phyloP scores from a whole-genome alignment of 2,113 vertebrate genomes.

The Gnathonemus echidnorhynchus region DNA sequence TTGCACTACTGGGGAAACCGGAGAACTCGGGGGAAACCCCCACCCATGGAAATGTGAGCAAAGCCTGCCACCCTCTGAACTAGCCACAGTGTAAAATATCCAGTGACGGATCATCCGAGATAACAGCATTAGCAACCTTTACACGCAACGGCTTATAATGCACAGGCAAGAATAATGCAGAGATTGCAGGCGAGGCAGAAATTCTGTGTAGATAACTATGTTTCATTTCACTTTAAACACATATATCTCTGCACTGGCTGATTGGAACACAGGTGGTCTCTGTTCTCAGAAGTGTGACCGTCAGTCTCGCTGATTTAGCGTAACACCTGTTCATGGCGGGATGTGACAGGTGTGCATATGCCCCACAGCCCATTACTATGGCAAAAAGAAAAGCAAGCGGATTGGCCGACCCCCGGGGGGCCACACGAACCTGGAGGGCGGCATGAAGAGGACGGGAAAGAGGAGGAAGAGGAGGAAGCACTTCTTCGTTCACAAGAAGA shows the following conservation, averaged over 20 bases:
- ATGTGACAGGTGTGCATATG: constrained; percentile 26
- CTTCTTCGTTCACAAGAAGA: constrained; percentile 73
- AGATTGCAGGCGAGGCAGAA: background rate
- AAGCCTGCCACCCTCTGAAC: background rate
- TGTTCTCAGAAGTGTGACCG: background rate
- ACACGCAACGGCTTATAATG: background rate
- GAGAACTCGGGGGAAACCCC: background rate
- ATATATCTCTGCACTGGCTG: background rate
- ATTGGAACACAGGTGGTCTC: background rate
- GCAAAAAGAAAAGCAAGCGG: constrained; percentile 87
- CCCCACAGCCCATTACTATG: constrained; percentile 85
- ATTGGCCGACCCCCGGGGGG: constrained; percentile 85
- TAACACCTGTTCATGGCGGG: background rate
- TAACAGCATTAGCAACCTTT: background rate
- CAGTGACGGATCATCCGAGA: background rate
- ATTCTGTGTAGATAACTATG: background rate
- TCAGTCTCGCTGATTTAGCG: background rate
- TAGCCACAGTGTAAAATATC: background rate
- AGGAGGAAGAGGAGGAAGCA: constrained; percentile 70
- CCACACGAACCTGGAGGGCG: constrained; percentile 82
- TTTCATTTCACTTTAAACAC: constrained; percentile 3
- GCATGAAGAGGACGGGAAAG: constrained; percentile 70
- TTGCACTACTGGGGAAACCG: background rate
- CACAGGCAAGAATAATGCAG: background rate
- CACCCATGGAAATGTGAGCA: background rate